phyloP scores from a whole-genome alignment of 2,113 vertebrate genomes.

The Zingel zingel region DNA sequence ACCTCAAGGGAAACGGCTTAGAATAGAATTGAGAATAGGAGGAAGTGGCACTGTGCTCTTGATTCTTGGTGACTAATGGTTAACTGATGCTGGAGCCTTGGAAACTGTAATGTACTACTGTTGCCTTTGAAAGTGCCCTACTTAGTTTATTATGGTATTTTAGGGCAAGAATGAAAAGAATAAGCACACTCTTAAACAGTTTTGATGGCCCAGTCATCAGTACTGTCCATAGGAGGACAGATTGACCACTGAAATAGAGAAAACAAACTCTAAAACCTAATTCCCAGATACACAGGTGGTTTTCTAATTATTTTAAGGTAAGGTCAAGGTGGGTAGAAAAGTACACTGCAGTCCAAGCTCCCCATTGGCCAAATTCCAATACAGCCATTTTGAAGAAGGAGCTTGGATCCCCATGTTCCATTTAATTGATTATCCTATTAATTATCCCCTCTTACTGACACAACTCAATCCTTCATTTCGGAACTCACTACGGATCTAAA shows the following conservation, averaged over 20 bases:
- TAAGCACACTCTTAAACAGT: background rate
- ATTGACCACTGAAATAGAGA: background rate
- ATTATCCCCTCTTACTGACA: background rate
- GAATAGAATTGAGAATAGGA: conserved; percentile 67
- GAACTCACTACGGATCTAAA: background rate
- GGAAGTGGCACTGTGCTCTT: conserved; percentile 40
- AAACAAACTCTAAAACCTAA: background rate
- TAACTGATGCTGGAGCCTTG: conserved; percentile 9
- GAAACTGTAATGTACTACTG: background rate
- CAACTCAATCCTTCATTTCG: background rate
- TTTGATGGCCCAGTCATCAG: background rate
- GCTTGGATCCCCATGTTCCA: background rate
- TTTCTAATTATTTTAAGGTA: background rate
- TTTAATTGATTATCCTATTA: background rate
- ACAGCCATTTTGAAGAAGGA: background rate
- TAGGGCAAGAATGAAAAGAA: background rate
- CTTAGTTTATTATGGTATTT: background rate
- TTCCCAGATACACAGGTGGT: background rate
- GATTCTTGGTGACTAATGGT: conserved; percentile 44
- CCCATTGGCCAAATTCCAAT: background rate
- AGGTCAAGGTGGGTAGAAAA: background rate
- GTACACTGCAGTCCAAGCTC: background rate
- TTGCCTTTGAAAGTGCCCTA: background rate
- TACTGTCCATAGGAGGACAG: background rate
- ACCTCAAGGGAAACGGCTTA: conserved; percentile 59